Conservation (phyloP, 2,797 vertebrate genomes). For the Sebastes variabilis region DNA sequence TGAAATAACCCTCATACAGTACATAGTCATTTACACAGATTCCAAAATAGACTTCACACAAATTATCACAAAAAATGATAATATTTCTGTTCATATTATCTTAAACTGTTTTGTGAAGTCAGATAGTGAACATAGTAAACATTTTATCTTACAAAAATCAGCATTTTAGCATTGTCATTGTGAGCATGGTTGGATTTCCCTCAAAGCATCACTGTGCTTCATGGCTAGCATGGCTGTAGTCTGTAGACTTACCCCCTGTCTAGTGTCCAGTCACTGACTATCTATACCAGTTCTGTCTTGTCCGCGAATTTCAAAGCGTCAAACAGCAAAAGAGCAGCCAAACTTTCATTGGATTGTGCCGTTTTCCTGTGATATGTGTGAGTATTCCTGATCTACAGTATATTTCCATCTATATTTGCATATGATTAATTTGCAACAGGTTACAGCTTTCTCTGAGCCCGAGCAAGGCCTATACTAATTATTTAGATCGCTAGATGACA, state of each 20-base stretch:
- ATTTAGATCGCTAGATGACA: too few relatives aligned
- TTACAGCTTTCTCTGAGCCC: too few relatives aligned
- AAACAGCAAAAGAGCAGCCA: too few relatives aligned
- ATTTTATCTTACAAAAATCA: background rate
- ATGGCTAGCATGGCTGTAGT: background rate
- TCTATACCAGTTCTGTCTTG: too few relatives aligned
- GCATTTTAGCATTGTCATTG: background rate
- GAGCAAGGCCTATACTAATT: too few relatives aligned
- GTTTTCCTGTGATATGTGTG: too few relatives aligned
- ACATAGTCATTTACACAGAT: background rate
- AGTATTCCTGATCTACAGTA: too few relatives aligned
- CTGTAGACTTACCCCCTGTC: background rate
- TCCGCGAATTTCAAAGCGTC: too few relatives aligned
- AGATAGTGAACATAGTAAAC: background rate
- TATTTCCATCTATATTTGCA: too few relatives aligned
- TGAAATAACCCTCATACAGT: background rate
- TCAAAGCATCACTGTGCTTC: background rate
- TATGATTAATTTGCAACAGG: too few relatives aligned
- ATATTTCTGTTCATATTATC: background rate
- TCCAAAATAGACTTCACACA: background rate
- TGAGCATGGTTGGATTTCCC: background rate
- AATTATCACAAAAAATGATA: background rate
- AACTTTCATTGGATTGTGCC: rapidly evolving
- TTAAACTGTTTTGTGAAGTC: background rate
- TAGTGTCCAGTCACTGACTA: too few relatives aligned